Conservation (phyloP, 2,888 invertebrate species). For the Oxyteleia sp. region DNA sequence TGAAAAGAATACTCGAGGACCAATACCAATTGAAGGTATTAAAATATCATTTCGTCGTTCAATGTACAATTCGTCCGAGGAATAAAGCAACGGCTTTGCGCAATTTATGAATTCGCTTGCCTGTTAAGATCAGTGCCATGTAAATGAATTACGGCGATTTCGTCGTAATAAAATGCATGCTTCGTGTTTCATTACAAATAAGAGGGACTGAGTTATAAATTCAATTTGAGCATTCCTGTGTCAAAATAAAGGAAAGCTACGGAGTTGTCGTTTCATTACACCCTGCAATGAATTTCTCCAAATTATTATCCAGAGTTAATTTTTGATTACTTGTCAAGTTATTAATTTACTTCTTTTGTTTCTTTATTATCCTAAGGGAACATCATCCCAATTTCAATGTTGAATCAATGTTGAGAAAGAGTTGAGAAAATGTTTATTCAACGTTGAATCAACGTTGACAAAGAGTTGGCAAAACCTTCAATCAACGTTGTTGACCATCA, state of each 20-base stretch:
- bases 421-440: too few relatives aligned
- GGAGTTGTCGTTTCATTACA: constrained; percentile 21
- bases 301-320: constrained; percentile 1
- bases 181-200: constrained; percentile 7
- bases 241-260: constrained; percentile 32
- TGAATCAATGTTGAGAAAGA: too few relatives aligned
- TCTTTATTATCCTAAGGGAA: too few relatives aligned
- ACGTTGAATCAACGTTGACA: too few relatives aligned
- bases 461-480: too few relatives aligned
- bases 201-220: constrained; percentile 26
- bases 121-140: constrained; percentile 32
- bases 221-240: constrained; percentile 17
- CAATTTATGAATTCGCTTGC: constrained; percentile 27
- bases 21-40: constrained; percentile 22
- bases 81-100: neutral
- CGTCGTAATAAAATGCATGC: constrained; percentile 15
- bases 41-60: constrained; percentile 11
- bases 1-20: constrained; percentile 7
- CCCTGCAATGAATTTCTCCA: neutral
- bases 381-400: too few relatives aligned
- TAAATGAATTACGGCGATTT: constrained; percentile 43
- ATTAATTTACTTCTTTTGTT: too few relatives aligned
- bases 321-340: too few relatives aligned
- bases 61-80: constrained; percentile 14
- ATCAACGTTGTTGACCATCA: too few relatives aligned